Evolutionary conservation across 2,888 invertebrate species (phyloP).

Genomic region (Periphyllus acericola): DNA sequence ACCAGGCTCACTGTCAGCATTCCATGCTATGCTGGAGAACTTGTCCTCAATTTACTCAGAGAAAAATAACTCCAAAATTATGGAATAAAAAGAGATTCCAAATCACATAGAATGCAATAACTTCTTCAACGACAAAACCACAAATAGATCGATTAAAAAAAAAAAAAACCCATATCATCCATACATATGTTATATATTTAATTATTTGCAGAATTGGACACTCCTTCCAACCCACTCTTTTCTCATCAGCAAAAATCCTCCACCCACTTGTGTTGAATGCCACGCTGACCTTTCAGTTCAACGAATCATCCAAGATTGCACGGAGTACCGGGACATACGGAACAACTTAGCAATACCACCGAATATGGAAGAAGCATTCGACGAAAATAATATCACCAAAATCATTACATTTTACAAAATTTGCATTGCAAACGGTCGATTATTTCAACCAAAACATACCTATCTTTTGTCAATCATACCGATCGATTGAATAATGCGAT

Average conservation of each 20-base stretch:
- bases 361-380: no score
- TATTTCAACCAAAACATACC: no score
- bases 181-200: no score
- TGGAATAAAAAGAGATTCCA: conserved; percentile 14
- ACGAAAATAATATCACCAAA: no score
- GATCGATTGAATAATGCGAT: no score
- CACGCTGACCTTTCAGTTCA: background rate
- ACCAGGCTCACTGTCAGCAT: background rate
- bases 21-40: background rate
- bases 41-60: background rate
- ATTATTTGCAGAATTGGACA: no score
- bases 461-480: no score
- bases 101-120: background rate
- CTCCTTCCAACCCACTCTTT: background rate
- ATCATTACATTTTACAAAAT: no score
- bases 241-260: background rate
- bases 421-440: no score
- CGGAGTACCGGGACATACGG: no score
- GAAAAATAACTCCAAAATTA: background rate
- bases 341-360: no score
- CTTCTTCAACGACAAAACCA: background rate
- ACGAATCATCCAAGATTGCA: background rate
- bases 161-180: background rate
- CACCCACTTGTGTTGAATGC: background rate
- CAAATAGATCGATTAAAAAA: background rate